These are phyloP conservation scores for Dryas iulia DNA, from an alignment of 1,140 invertebrate genomes.

Conservation along the genomic window DNA sequence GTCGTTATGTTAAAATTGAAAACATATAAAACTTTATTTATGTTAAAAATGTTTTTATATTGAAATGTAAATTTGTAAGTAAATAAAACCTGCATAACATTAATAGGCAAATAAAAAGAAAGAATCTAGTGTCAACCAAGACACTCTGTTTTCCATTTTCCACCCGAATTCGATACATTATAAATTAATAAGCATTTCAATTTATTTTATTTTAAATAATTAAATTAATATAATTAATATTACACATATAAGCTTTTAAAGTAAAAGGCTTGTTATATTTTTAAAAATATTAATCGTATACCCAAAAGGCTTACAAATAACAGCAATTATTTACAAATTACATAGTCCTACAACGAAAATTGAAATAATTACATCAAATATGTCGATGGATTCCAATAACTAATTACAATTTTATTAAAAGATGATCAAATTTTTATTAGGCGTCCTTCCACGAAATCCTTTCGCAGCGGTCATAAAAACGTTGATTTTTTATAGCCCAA, in stretches of 20 bases:
- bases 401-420: conserved; percentile 36
- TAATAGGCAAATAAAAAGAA: too few relatives aligned
- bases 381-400: conserved; percentile 23
- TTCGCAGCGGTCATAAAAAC: conserved; percentile 28
- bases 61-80: background rate
- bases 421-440: conserved; percentile 39
- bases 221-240: too few relatives aligned
- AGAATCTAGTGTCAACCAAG: too few relatives aligned
- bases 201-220: too few relatives aligned
- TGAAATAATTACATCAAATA: conserved; percentile 20
- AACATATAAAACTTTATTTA: background rate
- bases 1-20: background rate
- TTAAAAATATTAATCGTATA: background rate
- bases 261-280: too few relatives aligned
- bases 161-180: too few relatives aligned
- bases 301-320: background rate
- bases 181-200: too few relatives aligned
- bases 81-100: background rate
- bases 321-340: background rate
- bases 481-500: conserved; percentile 27
- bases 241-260: too few relatives aligned
- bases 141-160: too few relatives aligned
- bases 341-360: background rate
- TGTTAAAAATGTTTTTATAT: background rate
- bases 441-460: conserved; percentile 39